phyloP scores from a whole-genome alignment of 2,888 invertebrate species.

The Troides oblongomaculatus region DNA sequence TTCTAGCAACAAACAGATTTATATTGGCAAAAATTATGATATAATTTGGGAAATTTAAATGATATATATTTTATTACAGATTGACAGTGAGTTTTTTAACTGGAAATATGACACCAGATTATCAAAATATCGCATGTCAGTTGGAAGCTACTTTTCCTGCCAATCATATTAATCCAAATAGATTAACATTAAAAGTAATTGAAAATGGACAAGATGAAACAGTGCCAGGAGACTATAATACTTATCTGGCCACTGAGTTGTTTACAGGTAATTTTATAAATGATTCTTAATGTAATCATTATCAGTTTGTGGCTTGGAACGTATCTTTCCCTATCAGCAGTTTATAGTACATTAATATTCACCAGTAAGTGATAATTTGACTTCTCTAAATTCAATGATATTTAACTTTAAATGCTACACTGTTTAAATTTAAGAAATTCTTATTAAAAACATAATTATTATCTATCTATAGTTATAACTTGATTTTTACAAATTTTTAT shows the following conservation, averaged over 20 bases:
- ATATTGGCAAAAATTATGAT: background rate
- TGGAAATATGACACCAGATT: conserved; percentile 44
- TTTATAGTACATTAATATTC: too few relatives aligned
- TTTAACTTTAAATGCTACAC: too few relatives aligned
- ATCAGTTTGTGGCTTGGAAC: background rate
- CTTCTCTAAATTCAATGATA: too few relatives aligned
- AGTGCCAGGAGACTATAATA: conserved; percentile 35
- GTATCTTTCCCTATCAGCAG: too few relatives aligned
- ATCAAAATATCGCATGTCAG: conserved; percentile 52
- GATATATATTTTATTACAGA: conserved; percentile 39
- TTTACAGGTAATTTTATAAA: conserved; percentile 41
- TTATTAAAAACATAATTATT: too few relatives aligned
- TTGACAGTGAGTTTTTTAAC: conserved; percentile 47
- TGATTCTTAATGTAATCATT: conserved; percentile 3
- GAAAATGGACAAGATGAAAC: conserved; percentile 40
- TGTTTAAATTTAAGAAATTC: too few relatives aligned
- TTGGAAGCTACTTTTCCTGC: conserved; percentile 45
- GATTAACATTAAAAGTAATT: conserved; percentile 23
- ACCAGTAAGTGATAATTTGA: too few relatives aligned
- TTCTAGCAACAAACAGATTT: background rate
- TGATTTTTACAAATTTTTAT: too few relatives aligned
- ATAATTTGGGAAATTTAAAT: background rate
- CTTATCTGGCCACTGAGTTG: conserved; percentile 35
- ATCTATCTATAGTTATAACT: too few relatives aligned
- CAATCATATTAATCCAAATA: conserved; percentile 23